Evolutionary conservation across 2,113 vertebrate genomes (phyloP).

Genomic region (Cyanoderma ruficeps): DNA sequence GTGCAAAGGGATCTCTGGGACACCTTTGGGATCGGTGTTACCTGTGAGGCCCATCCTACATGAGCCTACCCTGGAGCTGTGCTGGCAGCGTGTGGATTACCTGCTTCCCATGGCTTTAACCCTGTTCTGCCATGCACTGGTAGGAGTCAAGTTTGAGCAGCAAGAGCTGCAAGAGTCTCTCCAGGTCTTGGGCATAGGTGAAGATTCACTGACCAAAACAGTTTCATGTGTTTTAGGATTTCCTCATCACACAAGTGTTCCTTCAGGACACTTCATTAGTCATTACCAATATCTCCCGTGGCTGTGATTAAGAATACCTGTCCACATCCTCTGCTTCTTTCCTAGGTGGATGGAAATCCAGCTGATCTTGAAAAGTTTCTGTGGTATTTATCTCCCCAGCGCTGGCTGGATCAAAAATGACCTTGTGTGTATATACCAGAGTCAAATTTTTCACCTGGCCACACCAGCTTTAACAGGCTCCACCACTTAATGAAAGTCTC

Average conservation of each 20-base stretch:
- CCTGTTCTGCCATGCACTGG: not conserved
- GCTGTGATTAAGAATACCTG: not conserved
- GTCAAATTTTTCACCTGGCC: not conserved
- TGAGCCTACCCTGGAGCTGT: accelerated
- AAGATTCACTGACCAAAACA: not conserved
- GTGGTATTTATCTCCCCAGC: not conserved
- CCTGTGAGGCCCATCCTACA: not conserved
- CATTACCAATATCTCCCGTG: not conserved
- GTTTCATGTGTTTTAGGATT: not conserved
- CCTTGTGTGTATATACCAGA: not conserved
- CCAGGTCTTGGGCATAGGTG: not conserved
- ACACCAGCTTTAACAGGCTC: not conserved
- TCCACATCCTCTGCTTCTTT: not conserved
- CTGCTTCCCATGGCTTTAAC: not conserved
- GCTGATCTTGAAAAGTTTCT: not conserved
- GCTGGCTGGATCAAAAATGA: not conserved
- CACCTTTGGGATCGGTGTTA: not conserved
- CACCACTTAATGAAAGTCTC: not conserved
- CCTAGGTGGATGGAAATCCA: not conserved
- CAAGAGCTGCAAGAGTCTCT: not conserved
- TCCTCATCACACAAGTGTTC: not conserved
- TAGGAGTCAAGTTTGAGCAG: not conserved
- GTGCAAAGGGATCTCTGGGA: not conserved
- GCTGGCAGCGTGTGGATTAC: accelerated
- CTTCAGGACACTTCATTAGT: not conserved